Conservation (phyloP, 2,888 invertebrate species). For the Quadroppia sp. region DNA sequence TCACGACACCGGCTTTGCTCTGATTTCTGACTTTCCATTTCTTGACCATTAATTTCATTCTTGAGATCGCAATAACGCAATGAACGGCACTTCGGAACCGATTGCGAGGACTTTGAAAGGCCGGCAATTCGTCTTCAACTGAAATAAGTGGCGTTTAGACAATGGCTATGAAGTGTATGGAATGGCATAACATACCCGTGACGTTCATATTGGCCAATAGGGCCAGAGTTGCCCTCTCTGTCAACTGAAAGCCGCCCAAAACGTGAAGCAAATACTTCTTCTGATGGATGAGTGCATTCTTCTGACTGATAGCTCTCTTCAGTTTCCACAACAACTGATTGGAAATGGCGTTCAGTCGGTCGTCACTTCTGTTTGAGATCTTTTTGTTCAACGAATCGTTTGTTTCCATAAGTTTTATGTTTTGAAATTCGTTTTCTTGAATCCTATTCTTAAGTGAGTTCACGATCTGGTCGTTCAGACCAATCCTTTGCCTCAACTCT, state of each 20-base stretch:
- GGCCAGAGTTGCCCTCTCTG: slow-evolving; percentile 56
- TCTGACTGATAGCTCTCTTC: slow-evolving; percentile 74
- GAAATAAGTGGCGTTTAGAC: not conserved
- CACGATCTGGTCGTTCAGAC: slow-evolving; percentile 14
- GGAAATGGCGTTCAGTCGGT: not conserved
- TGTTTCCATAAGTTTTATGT: not conserved
- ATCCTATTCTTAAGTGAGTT: not conserved
- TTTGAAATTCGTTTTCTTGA: not conserved
- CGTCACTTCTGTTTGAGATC: too few species aligned
- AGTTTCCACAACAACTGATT: slow-evolving; percentile 62
- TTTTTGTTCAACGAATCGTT: not conserved
- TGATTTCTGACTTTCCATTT: slow-evolving; percentile 38
- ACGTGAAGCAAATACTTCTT: slow-evolving; percentile 77
- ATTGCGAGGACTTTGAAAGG: not conserved
- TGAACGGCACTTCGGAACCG: slow-evolving; percentile 38
- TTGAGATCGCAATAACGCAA: slow-evolving; percentile 38
- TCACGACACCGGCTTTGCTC: not conserved
- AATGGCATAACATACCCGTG: slow-evolving; percentile 19
- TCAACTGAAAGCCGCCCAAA: slow-evolving; percentile 60
- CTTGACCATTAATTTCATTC: slow-evolving; percentile 38
- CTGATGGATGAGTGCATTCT: slow-evolving; percentile 83
- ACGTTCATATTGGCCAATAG: slow-evolving; percentile 54
- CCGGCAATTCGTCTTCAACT: slow-evolving; percentile 29
- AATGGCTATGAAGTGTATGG: not conserved
- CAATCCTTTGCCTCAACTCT: not conserved